A percentile compares a stretch with the other conserved stretches of the same genome.
phyloP scores from a whole-genome alignment of 2,888 invertebrate species.

The Drosophila recens region DNA sequence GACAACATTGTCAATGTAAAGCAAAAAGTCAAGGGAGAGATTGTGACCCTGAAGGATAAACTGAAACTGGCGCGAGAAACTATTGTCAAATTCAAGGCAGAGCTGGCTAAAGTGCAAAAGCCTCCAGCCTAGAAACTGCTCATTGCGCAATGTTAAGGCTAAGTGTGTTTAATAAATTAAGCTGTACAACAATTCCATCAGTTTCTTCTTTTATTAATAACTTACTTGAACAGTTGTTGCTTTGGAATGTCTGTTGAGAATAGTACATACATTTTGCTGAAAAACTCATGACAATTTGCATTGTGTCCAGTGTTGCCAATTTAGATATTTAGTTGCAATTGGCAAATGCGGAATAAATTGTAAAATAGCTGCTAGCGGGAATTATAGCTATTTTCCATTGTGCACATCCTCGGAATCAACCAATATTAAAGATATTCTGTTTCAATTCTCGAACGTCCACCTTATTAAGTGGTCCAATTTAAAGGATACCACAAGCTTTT shows the following conservation, averaged over 20 bases:
- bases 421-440: too few relatives aligned
- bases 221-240: not conserved
- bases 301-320: not conserved
- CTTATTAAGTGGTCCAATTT: too few relatives aligned
- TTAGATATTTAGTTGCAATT: too few relatives aligned
- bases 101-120: constrained; percentile 87
- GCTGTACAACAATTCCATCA: not conserved
- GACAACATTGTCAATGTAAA: constrained; percentile 92
- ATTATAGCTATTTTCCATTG: too few relatives aligned
- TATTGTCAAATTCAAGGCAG: constrained; percentile 92
- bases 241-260: not conserved
- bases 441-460: too few relatives aligned
- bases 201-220: not conserved
- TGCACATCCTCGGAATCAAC: too few relatives aligned
- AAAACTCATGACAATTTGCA: not conserved
- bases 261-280: not conserved
- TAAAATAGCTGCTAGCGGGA: too few relatives aligned
- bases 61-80: constrained; percentile 94
- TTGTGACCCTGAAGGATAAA: constrained; percentile 93
- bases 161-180: constrained; percentile 29
- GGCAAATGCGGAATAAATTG: too few relatives aligned
- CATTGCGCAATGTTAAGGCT: not conserved
- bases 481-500: too few relatives aligned
- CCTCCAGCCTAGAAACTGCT: constrained; percentile 44
- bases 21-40: constrained; percentile 92